Conservation (phyloP, 2,113 vertebrate species). For the Seriola aureovittata region DNA sequence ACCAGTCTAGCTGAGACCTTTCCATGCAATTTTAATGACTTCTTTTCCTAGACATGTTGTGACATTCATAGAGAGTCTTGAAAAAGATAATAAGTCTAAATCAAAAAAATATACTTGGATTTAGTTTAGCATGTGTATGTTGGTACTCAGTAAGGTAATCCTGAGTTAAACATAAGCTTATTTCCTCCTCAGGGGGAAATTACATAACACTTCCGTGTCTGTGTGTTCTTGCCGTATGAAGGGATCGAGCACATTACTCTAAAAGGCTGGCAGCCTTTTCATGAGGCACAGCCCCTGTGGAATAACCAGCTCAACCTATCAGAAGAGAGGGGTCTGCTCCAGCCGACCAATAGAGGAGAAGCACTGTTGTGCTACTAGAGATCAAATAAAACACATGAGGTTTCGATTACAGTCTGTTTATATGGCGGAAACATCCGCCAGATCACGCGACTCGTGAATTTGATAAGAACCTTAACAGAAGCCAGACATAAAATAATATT, state of each 20-base stretch:
- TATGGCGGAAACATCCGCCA: neutral
- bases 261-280: conserved; percentile 8
- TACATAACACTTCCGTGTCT: conserved; percentile 35
- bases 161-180: neutral
- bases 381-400: neutral
- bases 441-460: neutral
- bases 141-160: neutral
- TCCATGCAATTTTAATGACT: neutral
- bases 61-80: neutral
- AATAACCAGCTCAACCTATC: conserved; percentile 71
- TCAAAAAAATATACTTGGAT: neutral
- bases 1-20: neutral
- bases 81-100: neutral
- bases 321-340: conserved; percentile 64
- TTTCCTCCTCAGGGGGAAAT: conserved; percentile 9
- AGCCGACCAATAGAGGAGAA: conserved; percentile 64
- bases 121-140: neutral
- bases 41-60: neutral
- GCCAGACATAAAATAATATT: neutral
- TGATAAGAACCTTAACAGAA: conserved; percentile 17
- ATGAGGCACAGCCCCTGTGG: conserved; percentile 4
- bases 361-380: neutral
- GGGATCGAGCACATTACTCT: conserved; percentile 18
- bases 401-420: conserved; percentile 36
- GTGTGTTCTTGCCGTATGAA: neutral